Percentiles rank a stretch among this genome's conserved stretches.
These are phyloP conservation scores for Drosophila mercatorum DNA, from an alignment of 2,888 invertebrate species.

Conservation along the genomic window DNA sequence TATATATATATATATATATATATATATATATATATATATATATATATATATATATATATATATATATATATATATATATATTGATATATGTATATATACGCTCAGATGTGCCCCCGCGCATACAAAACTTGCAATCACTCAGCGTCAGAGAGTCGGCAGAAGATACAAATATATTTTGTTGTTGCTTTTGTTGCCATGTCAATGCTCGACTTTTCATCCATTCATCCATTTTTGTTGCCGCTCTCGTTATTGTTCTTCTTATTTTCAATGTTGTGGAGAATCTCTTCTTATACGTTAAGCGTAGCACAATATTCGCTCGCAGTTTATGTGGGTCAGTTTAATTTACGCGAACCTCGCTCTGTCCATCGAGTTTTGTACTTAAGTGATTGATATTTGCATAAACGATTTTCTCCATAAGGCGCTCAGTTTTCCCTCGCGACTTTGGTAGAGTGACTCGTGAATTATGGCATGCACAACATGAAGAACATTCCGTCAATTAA, in stretches of 20 bases:
- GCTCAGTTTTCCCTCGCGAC: constrained; percentile 28
- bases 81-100: constrained; percentile 11
- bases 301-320: constrained; percentile 64
- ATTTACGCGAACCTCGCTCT: constrained; percentile 67
- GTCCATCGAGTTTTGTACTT: constrained; percentile 49
- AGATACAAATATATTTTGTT: constrained; percentile 53
- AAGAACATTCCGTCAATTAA: constrained; percentile 55
- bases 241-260: not conserved
- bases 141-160: constrained; percentile 57
- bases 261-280: constrained; percentile 21
- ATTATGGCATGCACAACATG: constrained; percentile 45
- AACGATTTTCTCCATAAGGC: constrained; percentile 35
- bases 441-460: constrained; percentile 58
- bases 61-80: constrained; percentile 16
- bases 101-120: constrained; percentile 59
- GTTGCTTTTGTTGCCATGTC: constrained; percentile 25
- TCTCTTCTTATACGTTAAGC: constrained; percentile 67
- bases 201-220: constrained; percentile 23
- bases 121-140: constrained; percentile 65
- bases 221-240: constrained; percentile 6
- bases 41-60: constrained; percentile 9
- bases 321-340: constrained; percentile 80
- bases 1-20: not conserved
- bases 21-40: constrained; percentile 8
- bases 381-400: constrained; percentile 55